These are phyloP conservation scores for Serilophus lunatus DNA, from an alignment of 2,113 vertebrate genomes.

Conservation along the genomic window DNA sequence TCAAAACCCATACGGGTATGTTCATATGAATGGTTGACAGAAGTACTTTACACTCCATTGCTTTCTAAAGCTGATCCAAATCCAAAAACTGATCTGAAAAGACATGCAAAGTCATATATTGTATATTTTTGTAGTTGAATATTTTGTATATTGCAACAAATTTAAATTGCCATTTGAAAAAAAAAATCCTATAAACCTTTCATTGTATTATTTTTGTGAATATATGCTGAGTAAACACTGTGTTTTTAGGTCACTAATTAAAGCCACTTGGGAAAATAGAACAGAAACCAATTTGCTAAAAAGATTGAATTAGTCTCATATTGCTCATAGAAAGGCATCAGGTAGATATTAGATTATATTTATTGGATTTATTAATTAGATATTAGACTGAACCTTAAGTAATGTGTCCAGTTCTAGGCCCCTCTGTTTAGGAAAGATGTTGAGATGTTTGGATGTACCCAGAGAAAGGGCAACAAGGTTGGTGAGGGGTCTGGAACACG, in stretches of 20 bases:
- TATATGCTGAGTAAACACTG: not conserved
- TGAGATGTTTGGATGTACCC: too few species aligned
- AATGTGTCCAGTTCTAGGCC: too few species aligned
- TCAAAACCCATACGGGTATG: not conserved
- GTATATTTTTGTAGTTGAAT: slow-evolving; percentile 2
- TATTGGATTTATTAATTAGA: too few species aligned
- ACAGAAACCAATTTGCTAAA: not conserved
- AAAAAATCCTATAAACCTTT: not conserved
- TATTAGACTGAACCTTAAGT: too few species aligned
- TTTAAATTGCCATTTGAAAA: not conserved
- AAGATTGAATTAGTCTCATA: not conserved
- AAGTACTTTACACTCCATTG: not conserved
- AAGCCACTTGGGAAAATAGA: not conserved
- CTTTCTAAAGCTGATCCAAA: slow-evolving; percentile 16
- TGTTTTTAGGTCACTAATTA: not conserved
- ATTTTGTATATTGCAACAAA: not conserved
- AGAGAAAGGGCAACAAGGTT: too few species aligned
- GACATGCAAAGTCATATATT: not conserved
- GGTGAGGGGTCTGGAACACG: too few species aligned
- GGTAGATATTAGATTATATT: too few species aligned
- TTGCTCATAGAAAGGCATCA: not conserved
- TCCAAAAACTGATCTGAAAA: slow-evolving; percentile 28
- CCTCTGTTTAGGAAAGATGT: too few species aligned
- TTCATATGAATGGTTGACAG: not conserved
- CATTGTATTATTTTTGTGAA: not conserved